Conservation (phyloP, 2,888 invertebrate genomes). For the Amphiduros pacificus region DNA sequence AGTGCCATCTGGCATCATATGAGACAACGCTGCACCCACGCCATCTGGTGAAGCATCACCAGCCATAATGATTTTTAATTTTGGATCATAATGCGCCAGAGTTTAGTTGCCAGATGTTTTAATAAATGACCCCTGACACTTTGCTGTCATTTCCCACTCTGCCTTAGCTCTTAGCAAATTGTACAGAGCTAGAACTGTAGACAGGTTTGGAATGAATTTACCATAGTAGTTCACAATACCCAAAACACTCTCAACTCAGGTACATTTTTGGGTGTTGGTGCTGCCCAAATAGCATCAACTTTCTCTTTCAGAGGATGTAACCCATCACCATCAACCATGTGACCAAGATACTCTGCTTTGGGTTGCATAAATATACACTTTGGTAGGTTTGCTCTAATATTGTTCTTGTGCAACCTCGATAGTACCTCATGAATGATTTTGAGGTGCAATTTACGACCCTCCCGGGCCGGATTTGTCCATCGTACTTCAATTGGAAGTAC, state of each 20-base stretch:
- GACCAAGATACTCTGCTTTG: neutral
- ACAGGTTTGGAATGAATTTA: neutral
- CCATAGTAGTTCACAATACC: constrained; percentile 6
- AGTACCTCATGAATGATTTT: neutral
- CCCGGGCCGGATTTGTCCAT: too few relatives aligned
- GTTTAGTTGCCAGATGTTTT: neutral
- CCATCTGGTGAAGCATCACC: constrained; percentile 9
- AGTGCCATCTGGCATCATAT: neutral
- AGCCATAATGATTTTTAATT: neutral
- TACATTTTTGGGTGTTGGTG: neutral
- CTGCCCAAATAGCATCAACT: neutral
- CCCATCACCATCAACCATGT: neutral
- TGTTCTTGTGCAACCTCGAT: neutral
- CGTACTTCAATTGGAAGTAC: too few relatives aligned
- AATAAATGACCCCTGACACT: neutral
- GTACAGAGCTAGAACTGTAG: neutral
- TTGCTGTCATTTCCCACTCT: neutral
- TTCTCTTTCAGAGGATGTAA: neutral
- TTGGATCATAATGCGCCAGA: constrained; percentile 11
- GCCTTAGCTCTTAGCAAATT: neutral
- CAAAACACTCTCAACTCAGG: neutral
- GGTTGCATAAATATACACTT: neutral
- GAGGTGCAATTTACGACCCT: constrained; percentile 1
- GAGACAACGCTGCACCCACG: neutral
- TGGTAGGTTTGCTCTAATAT: neutral